phyloP scores from a whole-genome alignment of 2,113 vertebrate genomes.

The Gobius niger region DNA sequence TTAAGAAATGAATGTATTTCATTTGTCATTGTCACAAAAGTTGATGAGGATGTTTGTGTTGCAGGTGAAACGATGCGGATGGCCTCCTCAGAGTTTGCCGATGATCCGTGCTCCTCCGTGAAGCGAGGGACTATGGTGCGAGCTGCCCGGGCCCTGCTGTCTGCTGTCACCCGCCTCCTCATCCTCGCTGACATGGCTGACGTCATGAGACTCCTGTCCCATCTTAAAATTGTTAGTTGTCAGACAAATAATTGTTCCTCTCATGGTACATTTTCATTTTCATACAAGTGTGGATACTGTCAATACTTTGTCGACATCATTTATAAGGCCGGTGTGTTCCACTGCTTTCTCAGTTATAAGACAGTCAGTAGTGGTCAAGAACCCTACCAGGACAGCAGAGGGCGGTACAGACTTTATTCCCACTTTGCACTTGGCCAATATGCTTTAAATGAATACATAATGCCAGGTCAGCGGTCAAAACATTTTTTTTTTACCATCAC shows the following conservation, averaged over 20 bases:
- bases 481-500: too few species aligned
- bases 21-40: not conserved
- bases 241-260: constrained; percentile 51
- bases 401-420: too few species aligned
- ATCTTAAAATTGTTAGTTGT: constrained; percentile 96
- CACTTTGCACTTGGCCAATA: too few species aligned
- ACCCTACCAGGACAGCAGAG: too few species aligned
- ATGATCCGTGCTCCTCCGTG: constrained; percentile 95
- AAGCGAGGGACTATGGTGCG: constrained; percentile 98
- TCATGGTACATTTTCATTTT: too few species aligned
- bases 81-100: constrained; percentile 94
- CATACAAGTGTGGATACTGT: too few species aligned
- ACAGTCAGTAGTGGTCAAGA: too few species aligned
- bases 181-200: constrained; percentile 99
- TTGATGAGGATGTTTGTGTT: not conserved
- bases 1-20: not conserved
- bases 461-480: too few species aligned
- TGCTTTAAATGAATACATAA: too few species aligned
- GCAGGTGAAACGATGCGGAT: constrained; percentile 93
- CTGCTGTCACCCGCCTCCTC: constrained; percentile 94
- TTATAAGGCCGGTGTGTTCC: too few species aligned
- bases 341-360: too few species aligned
- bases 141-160: constrained; percentile 91
- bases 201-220: constrained; percentile 95
- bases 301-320: too few species aligned